These are phyloP conservation scores for Enteromius afrohamiltoni DNA, from an alignment of 2,797 vertebrate genomes.

Conservation along the genomic window DNA sequence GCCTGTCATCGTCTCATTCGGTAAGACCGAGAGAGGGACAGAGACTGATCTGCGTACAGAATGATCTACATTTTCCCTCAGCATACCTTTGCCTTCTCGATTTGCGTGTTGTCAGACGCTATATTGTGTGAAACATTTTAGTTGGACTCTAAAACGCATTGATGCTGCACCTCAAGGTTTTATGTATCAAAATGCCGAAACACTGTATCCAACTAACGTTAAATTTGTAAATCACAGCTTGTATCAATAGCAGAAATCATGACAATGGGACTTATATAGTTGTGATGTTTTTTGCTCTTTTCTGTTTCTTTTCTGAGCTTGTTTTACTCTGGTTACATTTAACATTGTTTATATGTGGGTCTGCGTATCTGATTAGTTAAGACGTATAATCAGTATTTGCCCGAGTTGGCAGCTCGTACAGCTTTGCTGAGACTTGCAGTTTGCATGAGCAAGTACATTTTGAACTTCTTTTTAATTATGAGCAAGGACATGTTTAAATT, in stretches of 20 bases:
- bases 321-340: slow-evolving; percentile 38
- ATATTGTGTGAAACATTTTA: slow-evolving; percentile 37
- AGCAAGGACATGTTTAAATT: slow-evolving; percentile 21
- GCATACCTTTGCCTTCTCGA: slow-evolving; percentile 34
- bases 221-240: slow-evolving; percentile 58
- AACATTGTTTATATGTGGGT: slow-evolving; percentile 44
- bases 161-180: slow-evolving; percentile 64
- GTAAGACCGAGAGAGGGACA: slow-evolving; percentile 19
- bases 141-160: slow-evolving; percentile 54
- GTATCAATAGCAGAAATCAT: slow-evolving; percentile 38
- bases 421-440: slow-evolving; percentile 45
- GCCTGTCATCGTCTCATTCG: slow-evolving; percentile 16
- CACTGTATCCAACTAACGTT: slow-evolving; percentile 61
- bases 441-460: slow-evolving; percentile 56
- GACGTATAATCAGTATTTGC: slow-evolving; percentile 49
- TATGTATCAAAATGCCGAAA: slow-evolving; percentile 62
- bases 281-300: slow-evolving; percentile 33
- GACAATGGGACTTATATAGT: slow-evolving; percentile 37
- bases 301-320: slow-evolving; percentile 42
- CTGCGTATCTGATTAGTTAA: slow-evolving; percentile 47
- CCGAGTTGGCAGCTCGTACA: slow-evolving; percentile 38
- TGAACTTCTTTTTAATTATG: slow-evolving; percentile 41
- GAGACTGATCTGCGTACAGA: slow-evolving; percentile 41
- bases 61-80: slow-evolving; percentile 7
- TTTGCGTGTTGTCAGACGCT: slow-evolving; percentile 31